Conservation (phyloP, 2,113 vertebrate species). For the Hypomesus transpacificus region DNA sequence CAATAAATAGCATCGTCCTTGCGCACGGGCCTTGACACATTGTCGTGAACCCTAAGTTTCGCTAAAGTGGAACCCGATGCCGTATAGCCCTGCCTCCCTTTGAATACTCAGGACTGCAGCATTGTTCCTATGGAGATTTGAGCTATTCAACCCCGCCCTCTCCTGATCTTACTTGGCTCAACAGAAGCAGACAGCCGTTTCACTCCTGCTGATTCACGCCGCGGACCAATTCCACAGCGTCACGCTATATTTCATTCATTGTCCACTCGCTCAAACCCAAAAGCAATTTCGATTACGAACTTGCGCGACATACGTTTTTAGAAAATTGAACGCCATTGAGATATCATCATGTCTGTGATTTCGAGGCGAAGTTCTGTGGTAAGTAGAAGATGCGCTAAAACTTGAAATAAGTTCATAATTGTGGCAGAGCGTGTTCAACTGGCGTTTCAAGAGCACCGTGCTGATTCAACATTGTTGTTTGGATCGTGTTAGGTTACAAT, state of each 20-base stretch:
- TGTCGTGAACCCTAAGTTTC: not conserved
- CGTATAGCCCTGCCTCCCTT: slow-evolving; percentile 13
- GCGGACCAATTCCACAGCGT: slow-evolving; percentile 3
- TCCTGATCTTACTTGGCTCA: not conserved
- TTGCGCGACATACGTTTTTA: slow-evolving; percentile 6
- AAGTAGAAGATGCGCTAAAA: not conserved
- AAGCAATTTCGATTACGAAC: not conserved
- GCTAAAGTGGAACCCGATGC: not conserved
- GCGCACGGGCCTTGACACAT: not conserved
- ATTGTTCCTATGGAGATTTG: slow-evolving; percentile 46
- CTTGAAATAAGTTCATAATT: no score
- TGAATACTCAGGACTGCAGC: slow-evolving; percentile 35
- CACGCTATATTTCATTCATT: slow-evolving; percentile 30
- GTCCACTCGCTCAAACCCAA: not conserved
- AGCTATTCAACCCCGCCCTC: slow-evolving; percentile 31
- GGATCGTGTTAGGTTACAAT: no score
- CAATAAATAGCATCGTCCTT: not conserved
- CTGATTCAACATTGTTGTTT: no score
- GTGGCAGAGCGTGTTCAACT: no score
- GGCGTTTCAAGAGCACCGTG: no score
- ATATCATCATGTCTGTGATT: not conserved
- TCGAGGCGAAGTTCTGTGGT: not conserved
- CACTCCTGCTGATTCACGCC: slow-evolving; percentile 26
- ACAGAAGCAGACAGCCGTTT: not conserved
- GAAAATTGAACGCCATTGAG: not conserved